Evolutionary conservation across 2,797 vertebrate species (phyloP), one percentile per base, ranked within the genome.

Genomic region (Fringilla coelebs): DNA sequence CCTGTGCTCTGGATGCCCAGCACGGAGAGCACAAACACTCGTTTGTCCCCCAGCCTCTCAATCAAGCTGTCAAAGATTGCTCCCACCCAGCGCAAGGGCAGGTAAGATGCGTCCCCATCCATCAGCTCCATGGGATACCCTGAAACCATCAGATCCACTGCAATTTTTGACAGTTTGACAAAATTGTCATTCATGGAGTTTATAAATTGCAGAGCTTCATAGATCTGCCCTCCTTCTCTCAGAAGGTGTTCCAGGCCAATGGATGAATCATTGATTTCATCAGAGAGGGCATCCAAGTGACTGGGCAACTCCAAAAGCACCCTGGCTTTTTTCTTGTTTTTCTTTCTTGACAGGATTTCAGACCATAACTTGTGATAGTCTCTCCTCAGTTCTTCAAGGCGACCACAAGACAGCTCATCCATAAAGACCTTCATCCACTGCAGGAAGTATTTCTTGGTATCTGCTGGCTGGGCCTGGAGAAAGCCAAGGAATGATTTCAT

Each of bases 61-160:
- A n/a, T n/a, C n/a, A n/a, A n/a, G n/a, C n/a, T n/a, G n/a, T n/a
- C n/a, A n/a, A n/a, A n/a, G n/a, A n/a, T n/a, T n/a, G n/a, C n/a
- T n/a, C n/a, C n/a, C n/a, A n/a, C n/a, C n/a, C n/a, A 98, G 3
- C 8, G 96, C 63, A 98, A 71, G 8, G 98, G 98, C 22, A 98
- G 90, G 3, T 98, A 98, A 31, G 96, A 97, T 51, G 97, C 96
- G 76, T 98, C 98, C 0, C 98, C 98, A 74, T 98, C 98, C 97
- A 98, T 98, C 90, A 98, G 93, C 92, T 98, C 98, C 20, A 98
- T 32, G 4, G 98, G 98, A 17, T 97, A 93, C 5, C 98, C 98
- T 9, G 72, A 96, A 61, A 97, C 72, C 97, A 98, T 97, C 55
- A 98, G 78, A 10, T 98, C 95, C 31, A 97, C 98, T 38, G 96